Evolutionary conservation across 2,797 vertebrate genomes (phyloP).

Genomic region (Gallinago solitaria): DNA sequence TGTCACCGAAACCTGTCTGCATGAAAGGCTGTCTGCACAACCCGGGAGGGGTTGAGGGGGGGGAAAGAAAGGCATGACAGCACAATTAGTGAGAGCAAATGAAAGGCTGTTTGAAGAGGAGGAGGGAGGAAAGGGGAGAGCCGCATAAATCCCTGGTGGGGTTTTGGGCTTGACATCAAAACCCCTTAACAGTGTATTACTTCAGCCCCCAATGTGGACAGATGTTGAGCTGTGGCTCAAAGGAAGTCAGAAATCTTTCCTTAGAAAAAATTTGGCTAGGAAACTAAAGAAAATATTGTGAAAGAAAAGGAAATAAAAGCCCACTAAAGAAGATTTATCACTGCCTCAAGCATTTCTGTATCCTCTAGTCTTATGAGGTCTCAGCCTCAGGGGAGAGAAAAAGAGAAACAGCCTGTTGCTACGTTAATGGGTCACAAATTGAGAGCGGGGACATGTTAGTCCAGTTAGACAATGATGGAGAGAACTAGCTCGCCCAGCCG

Average conservation of each 20-base stretch:
- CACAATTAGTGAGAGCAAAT: conserved; percentile 69
- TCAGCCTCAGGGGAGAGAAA: conserved; percentile 6
- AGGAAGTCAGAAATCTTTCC: conserved; percentile 76
- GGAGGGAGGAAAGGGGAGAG: conserved; percentile 64
- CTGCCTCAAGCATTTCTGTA: conserved; percentile 58
- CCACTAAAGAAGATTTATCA: conserved; percentile 74
- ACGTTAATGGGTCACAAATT: conserved; percentile 41
- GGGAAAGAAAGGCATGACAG: conserved; percentile 57
- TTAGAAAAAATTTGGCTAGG: conserved; percentile 71
- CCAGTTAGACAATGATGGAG: neutral
- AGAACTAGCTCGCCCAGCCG: fast-evolving
- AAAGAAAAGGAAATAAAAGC: conserved; percentile 74
- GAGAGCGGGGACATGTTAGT: neutral
- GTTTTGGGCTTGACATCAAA: conserved; percentile 76
- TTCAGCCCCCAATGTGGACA: conserved; percentile 71
- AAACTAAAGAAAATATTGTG: conserved; percentile 76
- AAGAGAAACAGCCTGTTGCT: conserved; percentile 54
- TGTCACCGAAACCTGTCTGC: conserved; percentile 43
- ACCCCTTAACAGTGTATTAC: conserved; percentile 70
- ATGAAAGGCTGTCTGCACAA: conserved; percentile 57
- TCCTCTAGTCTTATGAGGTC: conserved; percentile 62
- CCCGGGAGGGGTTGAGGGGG: neutral
- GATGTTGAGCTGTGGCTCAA: conserved; percentile 74
- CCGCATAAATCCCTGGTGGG: conserved; percentile 69
- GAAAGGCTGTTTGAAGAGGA: conserved; percentile 64